Evolutionary conservation across 2,113 vertebrate genomes (phyloP).

Genomic region (Siphamia tubifer): DNA sequence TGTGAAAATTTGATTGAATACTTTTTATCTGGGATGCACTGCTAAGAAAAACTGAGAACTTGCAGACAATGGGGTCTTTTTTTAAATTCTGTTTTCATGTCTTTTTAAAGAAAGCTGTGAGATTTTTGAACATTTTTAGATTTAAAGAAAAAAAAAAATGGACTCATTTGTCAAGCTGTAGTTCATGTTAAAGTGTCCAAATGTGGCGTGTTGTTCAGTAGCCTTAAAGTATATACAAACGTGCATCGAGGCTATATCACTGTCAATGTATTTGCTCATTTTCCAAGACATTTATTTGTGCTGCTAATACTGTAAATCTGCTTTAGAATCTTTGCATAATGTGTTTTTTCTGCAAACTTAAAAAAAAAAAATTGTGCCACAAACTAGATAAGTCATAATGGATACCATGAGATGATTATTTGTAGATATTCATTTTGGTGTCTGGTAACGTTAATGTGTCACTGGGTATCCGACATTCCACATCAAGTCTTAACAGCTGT

Average conservation of each 20-base stretch:
- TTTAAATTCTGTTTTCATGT: conserved; percentile 22
- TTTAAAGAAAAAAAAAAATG: conserved; percentile 7
- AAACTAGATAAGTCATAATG: conserved; percentile 12
- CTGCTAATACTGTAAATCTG: conserved; percentile 26
- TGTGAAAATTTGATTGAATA: conserved; percentile 58
- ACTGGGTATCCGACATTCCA: conserved; percentile 80
- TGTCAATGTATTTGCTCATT: conserved; percentile 29
- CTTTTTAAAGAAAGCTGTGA: conserved; percentile 55
- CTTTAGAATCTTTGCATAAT: conserved; percentile 9
- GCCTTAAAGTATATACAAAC: conserved; percentile 24
- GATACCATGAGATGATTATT: conserved; percentile 19
- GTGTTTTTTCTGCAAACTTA: conserved; percentile 4
- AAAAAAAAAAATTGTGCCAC: conserved; percentile 26
- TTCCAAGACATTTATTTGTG: conserved; percentile 22
- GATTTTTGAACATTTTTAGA: conserved; percentile 29
- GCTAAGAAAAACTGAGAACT: conserved; percentile 38
- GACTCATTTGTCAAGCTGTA: conserved; percentile 21
- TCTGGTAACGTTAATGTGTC: conserved; percentile 50
- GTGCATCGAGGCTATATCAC: conserved; percentile 25
- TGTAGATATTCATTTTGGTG: conserved; percentile 42
- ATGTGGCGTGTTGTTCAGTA: conserved; percentile 17
- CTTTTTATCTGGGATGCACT: conserved; percentile 64
- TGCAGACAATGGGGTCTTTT: conserved; percentile 36
- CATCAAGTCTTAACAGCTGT: conserved; percentile 71
- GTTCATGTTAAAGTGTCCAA: conserved; percentile 17